Evolutionary conservation across 2,113 vertebrate species (phyloP), one percentile per base, ranked within the genome.

Genomic region (Apistogramma diplotaenia): DNA sequence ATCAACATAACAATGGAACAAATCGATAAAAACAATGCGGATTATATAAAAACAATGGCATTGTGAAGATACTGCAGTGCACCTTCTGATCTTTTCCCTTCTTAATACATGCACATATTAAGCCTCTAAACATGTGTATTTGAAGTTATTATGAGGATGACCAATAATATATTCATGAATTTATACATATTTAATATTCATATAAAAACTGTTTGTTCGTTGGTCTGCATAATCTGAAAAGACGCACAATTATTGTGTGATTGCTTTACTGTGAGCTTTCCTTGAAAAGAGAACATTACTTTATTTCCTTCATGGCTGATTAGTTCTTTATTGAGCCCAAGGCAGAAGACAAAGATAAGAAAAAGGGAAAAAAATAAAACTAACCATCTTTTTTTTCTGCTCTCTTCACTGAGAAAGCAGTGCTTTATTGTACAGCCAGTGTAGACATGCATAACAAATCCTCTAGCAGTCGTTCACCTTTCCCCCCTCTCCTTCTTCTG

Each of bases 251-350:
- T 76, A 59, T 57, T 46, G 25, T 31, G 19, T 31, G 40, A 75
- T 76, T 59, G 56, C 40, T 59, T 59, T 76, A 76, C 37, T 76
- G 57, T 46, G 74, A 59, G 55, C 55, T 29, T 75, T 75, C 56
- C 25, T 59, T 75, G 40, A 53, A 61, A 77, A 35, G 74, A 62
- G 59, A 77, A 62, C 46, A 77, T 77, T 62, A 49, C n/a, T 67
- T 49, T 67, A 59, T 37, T 77, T 77, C 49, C 59, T 54, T 27
- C 46, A 59, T 49, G 25, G 74, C 31, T 62, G 60, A 77, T 77
- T 54, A 62, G 75, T 62, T 54, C 18, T 62, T 61, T 77, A 77
- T 77, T 77, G 35, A 77, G 75, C 75, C 59, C 46, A 5, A 54
- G 59, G 59, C 2, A 76, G 25, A 62, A 62, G 75, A 40, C 29